Evolutionary conservation across 2,888 invertebrate genomes (phyloP).

Genomic region (Phrixothrix hirtus): DNA sequence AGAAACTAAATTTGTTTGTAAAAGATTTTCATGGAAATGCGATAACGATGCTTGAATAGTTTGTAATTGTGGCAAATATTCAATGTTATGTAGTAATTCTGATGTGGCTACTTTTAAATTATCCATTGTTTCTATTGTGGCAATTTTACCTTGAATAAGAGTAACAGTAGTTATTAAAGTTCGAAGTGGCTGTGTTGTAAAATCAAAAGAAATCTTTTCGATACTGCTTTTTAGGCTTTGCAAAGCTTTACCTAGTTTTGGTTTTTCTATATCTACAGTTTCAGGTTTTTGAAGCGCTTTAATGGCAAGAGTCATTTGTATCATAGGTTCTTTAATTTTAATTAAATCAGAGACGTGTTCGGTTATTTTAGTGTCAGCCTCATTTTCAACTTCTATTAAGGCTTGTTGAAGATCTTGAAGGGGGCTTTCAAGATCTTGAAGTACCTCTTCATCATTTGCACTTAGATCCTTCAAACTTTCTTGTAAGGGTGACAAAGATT

Average conservation of each 20-base stretch:
- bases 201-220: background rate
- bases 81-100: background rate
- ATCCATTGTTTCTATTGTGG: background rate
- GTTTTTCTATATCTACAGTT: conserved; percentile 22
- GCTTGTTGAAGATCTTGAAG: conserved; percentile 13
- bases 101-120: conserved; percentile 1
- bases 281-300: conserved; percentile 21
- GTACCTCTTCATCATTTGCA: background rate
- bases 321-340: no score
- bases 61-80: background rate
- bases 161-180: conserved; percentile 4
- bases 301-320: no score
- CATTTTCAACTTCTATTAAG: conserved; percentile 6
- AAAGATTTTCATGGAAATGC: background rate
- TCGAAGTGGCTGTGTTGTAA: conserved; percentile 15
- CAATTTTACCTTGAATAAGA: background rate
- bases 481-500: conserved; percentile 7
- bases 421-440: conserved; percentile 21
- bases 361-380: no score
- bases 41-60: background rate
- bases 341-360: no score
- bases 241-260: conserved; percentile 31
- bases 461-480: conserved; percentile 2
- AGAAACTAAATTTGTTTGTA: no score
- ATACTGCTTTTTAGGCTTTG: conserved; percentile 11